phyloP scores from a whole-genome alignment of 2,113 vertebrate genomes.

The Lanius collurio region DNA sequence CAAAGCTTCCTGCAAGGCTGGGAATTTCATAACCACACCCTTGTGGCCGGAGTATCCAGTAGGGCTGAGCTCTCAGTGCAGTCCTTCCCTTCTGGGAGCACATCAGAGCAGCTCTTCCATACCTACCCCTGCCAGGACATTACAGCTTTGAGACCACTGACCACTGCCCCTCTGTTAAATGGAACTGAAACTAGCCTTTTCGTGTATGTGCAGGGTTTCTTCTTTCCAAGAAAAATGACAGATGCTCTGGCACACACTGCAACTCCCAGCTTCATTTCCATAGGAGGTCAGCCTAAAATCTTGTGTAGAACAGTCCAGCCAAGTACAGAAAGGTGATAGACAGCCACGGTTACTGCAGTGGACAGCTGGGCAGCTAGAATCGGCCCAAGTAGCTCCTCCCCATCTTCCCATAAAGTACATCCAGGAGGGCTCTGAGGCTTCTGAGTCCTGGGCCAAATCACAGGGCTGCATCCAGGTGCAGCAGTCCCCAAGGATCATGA shows the following conservation, averaged over 20 bases:
- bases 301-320: neutral
- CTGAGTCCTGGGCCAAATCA: neutral
- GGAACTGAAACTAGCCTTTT: neutral
- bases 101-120: neutral
- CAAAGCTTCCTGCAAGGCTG: neutral
- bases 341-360: neutral
- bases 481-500: neutral
- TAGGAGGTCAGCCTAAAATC: neutral
- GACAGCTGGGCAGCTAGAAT: neutral
- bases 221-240: neutral
- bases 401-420: neutral
- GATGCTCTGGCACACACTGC: neutral
- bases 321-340: neutral
- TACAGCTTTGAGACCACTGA: neutral
- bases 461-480: neutral
- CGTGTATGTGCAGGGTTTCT: accelerated
- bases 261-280: neutral
- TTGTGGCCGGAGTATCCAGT: accelerated
- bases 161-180: neutral
- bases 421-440: neutral
- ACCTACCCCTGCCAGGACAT: neutral
- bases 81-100: neutral
- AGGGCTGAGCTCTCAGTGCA: neutral
- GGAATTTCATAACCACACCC: neutral
- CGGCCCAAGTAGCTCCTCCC: neutral